Percentiles rank a stretch among this genome's conserved stretches.
Conservation (phyloP, 2,797 vertebrate genomes). For the Oreochromis mossambicus region DNA sequence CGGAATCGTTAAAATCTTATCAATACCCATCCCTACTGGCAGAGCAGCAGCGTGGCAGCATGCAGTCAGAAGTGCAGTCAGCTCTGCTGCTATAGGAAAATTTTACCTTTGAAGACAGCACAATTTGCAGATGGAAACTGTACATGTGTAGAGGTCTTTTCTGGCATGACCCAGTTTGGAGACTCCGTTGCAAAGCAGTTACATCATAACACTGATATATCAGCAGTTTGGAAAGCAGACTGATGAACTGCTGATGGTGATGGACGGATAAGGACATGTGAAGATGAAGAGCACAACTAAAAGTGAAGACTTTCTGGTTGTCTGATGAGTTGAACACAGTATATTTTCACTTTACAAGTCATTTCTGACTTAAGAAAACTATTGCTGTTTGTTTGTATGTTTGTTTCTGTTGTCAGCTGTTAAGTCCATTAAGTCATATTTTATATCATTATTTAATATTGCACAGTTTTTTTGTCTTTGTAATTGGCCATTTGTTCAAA, state of each 20-base stretch:
- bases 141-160: neutral
- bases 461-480: neutral
- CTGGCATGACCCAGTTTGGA: neutral
- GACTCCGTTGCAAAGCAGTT: slow-evolving; percentile 11
- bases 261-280: neutral
- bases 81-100: neutral
- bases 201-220: slow-evolving; percentile 20
- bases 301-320: neutral
- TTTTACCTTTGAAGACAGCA: neutral
- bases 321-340: neutral
- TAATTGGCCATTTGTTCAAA: neutral
- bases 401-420: neutral
- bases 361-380: neutral
- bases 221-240: slow-evolving; percentile 11
- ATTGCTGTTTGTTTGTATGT: neutral
- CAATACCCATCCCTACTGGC: too few species aligned
- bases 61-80: neutral
- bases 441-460: neutral
- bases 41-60: neutral
- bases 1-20: too few species aligned
- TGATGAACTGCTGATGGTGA: slow-evolving; percentile 11
- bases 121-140: neutral
- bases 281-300: neutral
- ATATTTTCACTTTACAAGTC: neutral
- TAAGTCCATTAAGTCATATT: neutral